These are phyloP conservation scores for Drosophila sechellia DNA, from an alignment of 1,140 invertebrate species.

Conservation along the genomic window DNA sequence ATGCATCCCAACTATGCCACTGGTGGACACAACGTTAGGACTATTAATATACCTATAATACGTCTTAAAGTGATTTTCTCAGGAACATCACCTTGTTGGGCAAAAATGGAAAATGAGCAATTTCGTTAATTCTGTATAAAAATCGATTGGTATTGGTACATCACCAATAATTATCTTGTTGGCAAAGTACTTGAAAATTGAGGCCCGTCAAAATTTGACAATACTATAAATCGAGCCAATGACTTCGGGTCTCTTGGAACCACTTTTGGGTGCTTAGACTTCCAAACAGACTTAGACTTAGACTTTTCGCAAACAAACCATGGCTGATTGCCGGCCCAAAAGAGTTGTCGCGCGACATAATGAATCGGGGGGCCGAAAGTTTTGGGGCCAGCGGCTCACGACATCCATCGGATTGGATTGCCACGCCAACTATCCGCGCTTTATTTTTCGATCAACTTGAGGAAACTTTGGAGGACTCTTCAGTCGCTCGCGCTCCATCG, in stretches of 20 bases:
- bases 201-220: neutral
- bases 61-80: too few species aligned
- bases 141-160: too few species aligned
- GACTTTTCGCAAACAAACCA: conserved; percentile 26
- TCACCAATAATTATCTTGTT: too few species aligned
- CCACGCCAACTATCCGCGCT: conserved; percentile 1
- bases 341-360: conserved; percentile 44
- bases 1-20: conserved; percentile 81
- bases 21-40: conserved; percentile 11
- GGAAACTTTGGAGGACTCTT: conserved; percentile 42
- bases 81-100: too few species aligned
- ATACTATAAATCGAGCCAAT: neutral
- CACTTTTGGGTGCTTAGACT: neutral
- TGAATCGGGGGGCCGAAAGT: conserved; percentile 25
- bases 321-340: conserved; percentile 18
- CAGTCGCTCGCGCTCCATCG: conserved; percentile 47
- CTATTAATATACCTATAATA: too few species aligned
- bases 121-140: too few species aligned
- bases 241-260: neutral
- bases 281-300: too few species aligned
- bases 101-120: too few species aligned
- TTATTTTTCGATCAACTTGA: conserved; percentile 59
- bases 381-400: neutral
- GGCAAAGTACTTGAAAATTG: too few species aligned
- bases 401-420: neutral